Evolutionary conservation across 2,888 invertebrate species (phyloP).

Genomic region (Drosophila subquinaria): DNA sequence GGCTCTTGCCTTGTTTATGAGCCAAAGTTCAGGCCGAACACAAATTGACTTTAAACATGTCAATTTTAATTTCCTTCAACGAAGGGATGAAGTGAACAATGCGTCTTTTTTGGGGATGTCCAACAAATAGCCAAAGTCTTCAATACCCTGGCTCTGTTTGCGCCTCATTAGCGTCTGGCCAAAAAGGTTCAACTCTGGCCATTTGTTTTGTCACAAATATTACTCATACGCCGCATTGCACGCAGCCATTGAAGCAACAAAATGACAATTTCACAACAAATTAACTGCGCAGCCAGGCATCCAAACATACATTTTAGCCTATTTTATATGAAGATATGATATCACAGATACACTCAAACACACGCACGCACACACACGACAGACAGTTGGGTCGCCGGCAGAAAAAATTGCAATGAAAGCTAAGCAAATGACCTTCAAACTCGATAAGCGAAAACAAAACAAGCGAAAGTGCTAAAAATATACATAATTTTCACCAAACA

Average conservation of each 20-base stretch:
- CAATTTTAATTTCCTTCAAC: constrained; percentile 63
- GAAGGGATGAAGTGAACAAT: constrained; percentile 11
- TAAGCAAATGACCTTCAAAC: constrained; percentile 80
- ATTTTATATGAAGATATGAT: constrained; percentile 61
- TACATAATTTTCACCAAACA: constrained; percentile 73
- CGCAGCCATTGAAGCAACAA: constrained; percentile 76
- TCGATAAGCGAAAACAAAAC: constrained; percentile 81
- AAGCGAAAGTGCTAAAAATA: constrained; percentile 81
- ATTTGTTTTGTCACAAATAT: constrained; percentile 53
- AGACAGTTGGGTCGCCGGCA: not conserved
- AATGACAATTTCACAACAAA: constrained; percentile 81
- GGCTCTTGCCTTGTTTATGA: constrained; percentile 64
- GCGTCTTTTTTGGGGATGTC: constrained; percentile 4
- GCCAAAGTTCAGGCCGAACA: constrained; percentile 56
- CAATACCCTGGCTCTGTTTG: constrained; percentile 40
- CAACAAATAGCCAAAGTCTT: constrained; percentile 13
- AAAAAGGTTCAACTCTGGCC: constrained; percentile 51
- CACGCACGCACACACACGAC: constrained; percentile 8
- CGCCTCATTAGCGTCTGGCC: constrained; percentile 63
- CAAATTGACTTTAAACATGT: constrained; percentile 79
- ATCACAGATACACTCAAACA: constrained; percentile 49
- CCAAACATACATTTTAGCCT: constrained; percentile 54
- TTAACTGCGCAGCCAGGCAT: constrained; percentile 74
- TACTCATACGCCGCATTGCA: constrained; percentile 77
- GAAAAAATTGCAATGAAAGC: constrained; percentile 64